Conservation (phyloP, 2,888 invertebrate genomes). For the Ferrisia virgata region DNA sequence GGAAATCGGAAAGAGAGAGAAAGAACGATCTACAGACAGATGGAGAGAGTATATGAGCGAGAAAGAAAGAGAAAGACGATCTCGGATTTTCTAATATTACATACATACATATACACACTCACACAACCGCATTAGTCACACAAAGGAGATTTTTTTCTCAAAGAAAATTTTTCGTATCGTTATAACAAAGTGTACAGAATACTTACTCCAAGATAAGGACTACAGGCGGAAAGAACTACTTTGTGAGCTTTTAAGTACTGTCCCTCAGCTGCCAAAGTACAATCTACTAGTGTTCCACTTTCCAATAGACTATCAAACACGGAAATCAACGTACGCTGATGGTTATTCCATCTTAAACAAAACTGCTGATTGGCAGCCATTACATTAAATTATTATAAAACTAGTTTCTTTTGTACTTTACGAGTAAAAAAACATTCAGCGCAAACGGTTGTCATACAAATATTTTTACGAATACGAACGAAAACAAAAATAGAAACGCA, state of each 20-base stretch:
- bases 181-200: background rate
- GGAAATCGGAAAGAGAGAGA: background rate
- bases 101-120: too few relatives aligned
- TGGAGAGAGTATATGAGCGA: background rate
- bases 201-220: constrained; percentile 56
- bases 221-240: constrained; percentile 82
- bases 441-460: background rate
- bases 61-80: background rate
- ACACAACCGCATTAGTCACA: background rate
- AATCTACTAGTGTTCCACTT: constrained; percentile 88
- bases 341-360: constrained; percentile 92
- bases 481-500: constrained; percentile 46
- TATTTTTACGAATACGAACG: background rate
- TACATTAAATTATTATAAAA: constrained; percentile 40
- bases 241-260: constrained; percentile 90
- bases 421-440: constrained; percentile 11
- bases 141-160: background rate
- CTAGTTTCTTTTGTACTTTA: constrained; percentile 36
- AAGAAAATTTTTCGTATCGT: background rate
- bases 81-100: background rate
- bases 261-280: constrained; percentile 89
- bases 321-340: constrained; percentile 86
- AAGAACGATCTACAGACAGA: background rate
- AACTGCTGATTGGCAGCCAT: constrained; percentile 74
- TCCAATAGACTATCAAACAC: constrained; percentile 87